These are phyloP conservation scores for Pampusana beccarii DNA, from an alignment of 2,113 vertebrate species.

Conservation along the genomic window DNA sequence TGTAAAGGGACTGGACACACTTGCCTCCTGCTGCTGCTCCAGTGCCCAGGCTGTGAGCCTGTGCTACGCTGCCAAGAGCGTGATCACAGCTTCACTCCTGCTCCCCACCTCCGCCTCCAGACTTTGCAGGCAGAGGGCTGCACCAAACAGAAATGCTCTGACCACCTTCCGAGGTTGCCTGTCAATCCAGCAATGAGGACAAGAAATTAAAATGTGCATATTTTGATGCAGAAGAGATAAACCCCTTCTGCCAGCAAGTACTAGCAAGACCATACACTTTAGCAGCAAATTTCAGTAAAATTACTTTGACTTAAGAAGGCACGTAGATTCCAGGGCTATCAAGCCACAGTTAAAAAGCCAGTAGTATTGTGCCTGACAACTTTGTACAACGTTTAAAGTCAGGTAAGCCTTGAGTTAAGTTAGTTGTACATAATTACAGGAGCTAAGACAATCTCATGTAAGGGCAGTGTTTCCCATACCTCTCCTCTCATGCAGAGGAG, in stretches of 20 bases:
- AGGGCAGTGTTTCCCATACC: not conserved
- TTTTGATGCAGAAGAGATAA: not conserved
- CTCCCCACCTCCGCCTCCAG: not conserved
- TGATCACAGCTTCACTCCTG: not conserved
- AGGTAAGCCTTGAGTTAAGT: not conserved
- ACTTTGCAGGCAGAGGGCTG: not conserved
- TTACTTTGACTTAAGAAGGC: not conserved
- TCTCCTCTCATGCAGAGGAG: not conserved
- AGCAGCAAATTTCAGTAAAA: not conserved
- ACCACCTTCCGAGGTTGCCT: fast-evolving
- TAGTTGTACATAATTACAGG: not conserved
- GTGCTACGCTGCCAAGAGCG: not conserved
- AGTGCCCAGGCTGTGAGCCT: not conserved
- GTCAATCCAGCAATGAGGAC: not conserved
- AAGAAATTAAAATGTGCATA: not conserved
- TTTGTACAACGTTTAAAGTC: not conserved
- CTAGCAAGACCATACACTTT: not conserved
- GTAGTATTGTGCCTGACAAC: not conserved
- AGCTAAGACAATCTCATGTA: not conserved
- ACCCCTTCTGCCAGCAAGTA: not conserved
- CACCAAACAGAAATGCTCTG: not conserved
- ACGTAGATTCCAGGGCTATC: not conserved
- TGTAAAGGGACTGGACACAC: conserved; percentile 28
- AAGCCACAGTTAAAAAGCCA: not conserved
- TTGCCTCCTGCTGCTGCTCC: not conserved